A percentile compares a stretch with the other conserved stretches of the same genome.
These are phyloP conservation scores for Phoxinus phoxinus DNA, from an alignment of 2,113 vertebrate species.

Conservation along the genomic window DNA sequence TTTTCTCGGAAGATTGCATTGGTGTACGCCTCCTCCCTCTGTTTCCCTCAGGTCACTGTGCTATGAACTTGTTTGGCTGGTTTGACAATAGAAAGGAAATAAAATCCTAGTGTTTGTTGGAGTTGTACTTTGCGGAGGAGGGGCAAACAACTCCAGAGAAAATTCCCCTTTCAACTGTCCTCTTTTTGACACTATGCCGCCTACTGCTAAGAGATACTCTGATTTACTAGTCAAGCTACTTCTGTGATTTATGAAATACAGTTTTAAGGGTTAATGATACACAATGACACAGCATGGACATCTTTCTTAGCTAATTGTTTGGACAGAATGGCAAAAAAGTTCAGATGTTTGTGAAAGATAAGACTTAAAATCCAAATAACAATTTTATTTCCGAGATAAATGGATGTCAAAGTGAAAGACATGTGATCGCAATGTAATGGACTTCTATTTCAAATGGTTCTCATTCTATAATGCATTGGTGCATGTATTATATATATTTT, in stretches of 20 bases:
- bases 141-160: neutral
- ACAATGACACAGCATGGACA: no score
- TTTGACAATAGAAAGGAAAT: slow-evolving; percentile 77
- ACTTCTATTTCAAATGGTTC: neutral
- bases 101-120: slow-evolving; percentile 69
- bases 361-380: neutral
- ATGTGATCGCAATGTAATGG: neutral
- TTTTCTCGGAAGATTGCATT: slow-evolving; percentile 21
- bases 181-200: neutral
- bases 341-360: neutral
- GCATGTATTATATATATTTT: neutral
- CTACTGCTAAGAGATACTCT: neutral
- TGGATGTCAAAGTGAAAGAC: neutral
- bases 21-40: slow-evolving; percentile 3
- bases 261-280: neutral
- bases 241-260: neutral
- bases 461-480: neutral
- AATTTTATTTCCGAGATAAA: neutral
- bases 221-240: neutral
- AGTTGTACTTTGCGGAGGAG: slow-evolving; percentile 56
- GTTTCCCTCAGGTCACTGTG: slow-evolving; percentile 58
- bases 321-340: neutral
- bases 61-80: slow-evolving; percentile 76
- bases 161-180: slow-evolving; percentile 35
- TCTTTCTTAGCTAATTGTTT: neutral